Evolutionary conservation across 2,113 vertebrate genomes (phyloP).

Genomic region (Ammodytes marinus): DNA sequence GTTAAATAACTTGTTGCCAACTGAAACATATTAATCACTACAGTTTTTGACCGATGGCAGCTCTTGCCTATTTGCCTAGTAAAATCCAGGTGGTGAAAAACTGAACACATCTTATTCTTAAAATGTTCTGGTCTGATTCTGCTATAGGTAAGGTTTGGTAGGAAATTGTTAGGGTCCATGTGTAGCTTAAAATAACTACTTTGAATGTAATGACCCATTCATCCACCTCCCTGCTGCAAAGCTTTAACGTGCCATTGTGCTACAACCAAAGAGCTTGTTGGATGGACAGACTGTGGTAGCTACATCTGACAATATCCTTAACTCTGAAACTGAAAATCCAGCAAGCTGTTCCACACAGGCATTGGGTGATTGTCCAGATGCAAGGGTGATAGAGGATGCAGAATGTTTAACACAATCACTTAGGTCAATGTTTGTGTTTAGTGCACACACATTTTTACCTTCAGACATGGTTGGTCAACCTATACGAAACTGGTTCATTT

Average conservation of each 20-base stretch:
- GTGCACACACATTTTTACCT: background rate
- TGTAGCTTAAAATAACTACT: background rate
- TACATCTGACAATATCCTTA: background rate
- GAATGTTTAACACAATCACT: background rate
- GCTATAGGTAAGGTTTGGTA: background rate
- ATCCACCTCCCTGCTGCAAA: background rate
- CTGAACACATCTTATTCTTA: background rate
- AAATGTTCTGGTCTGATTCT: background rate
- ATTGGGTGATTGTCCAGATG: background rate
- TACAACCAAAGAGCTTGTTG: background rate
- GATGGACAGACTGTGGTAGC: background rate
- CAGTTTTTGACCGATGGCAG: no score
- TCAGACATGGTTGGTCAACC: no score
- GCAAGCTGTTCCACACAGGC: background rate
- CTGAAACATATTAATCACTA: no score
- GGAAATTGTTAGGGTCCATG: background rate
- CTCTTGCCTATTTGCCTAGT: no score
- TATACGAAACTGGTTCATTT: background rate
- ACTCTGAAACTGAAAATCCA: background rate
- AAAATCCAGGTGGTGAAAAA: no score
- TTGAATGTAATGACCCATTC: background rate
- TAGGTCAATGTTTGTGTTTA: background rate
- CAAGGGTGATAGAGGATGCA: background rate
- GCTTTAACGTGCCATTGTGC: background rate
- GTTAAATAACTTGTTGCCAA: no score